Conservation (phyloP, 2,888 invertebrate genomes). For the Tenthredo distinguenda region DNA sequence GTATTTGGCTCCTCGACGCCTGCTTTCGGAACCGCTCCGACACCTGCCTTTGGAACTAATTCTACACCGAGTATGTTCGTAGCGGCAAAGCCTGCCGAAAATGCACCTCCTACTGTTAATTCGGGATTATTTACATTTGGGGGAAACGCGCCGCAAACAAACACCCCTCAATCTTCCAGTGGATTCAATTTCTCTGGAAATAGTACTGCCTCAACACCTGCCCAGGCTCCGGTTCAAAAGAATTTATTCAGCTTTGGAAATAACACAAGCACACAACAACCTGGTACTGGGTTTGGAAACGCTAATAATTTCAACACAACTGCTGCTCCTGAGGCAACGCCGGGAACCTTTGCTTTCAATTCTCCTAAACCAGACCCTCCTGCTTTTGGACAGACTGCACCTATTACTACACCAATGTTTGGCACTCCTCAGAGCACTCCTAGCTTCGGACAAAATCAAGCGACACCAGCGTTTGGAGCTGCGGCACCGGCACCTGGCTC, state of each 20-base stretch:
- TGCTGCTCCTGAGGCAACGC: slow-evolving; percentile 56
- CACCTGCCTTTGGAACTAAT: slow-evolving; percentile 59
- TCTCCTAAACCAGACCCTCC: slow-evolving; percentile 63
- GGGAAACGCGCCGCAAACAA: slow-evolving; percentile 59
- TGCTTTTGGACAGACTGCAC: slow-evolving; percentile 66
- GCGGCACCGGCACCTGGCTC: slow-evolving; percentile 51
- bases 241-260: slow-evolving; percentile 67
- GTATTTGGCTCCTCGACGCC: slow-evolving; percentile 58
- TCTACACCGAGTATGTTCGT: slow-evolving; percentile 65
- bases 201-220: slow-evolving; percentile 52
- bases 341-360: slow-evolving; percentile 67
- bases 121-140: slow-evolving; percentile 70
- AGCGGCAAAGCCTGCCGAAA: slow-evolving; percentile 60
- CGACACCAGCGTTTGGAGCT: slow-evolving; percentile 60
- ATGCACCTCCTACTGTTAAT: slow-evolving; percentile 55
- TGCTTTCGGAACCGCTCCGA: slow-evolving; percentile 60
- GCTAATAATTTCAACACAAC: slow-evolving; percentile 63
- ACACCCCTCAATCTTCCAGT: slow-evolving; percentile 57
- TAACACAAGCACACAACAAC: slow-evolving; percentile 55
- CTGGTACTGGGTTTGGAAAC: slow-evolving; percentile 63
- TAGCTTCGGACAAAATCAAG: slow-evolving; percentile 57
- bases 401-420: slow-evolving; percentile 65
- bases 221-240: slow-evolving; percentile 57
- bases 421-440: slow-evolving; percentile 61
- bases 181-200: slow-evolving; percentile 43